Evolutionary conservation across 2,888 invertebrate genomes (phyloP), one percentile per base, ranked within the genome.

Genomic region (Tenthredo notha): DNA sequence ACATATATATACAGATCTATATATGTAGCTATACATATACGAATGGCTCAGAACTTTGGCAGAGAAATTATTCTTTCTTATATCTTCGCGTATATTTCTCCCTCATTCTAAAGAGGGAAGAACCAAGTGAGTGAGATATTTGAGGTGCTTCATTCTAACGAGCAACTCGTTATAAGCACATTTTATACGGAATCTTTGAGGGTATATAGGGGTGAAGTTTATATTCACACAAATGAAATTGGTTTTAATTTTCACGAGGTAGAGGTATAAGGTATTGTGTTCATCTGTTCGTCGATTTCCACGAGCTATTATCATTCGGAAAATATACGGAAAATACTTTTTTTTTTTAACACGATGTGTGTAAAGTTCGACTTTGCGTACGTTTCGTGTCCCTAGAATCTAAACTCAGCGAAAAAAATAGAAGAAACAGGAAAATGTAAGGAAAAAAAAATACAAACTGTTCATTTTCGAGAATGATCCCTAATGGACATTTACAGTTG

Each of bases 131-230:
- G 61, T 70, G n/a, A 70, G 37, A 70, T 70, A 70, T 70, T 70
- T 18, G 70, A n/a, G 70, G 70, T 70, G 70, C 33, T 70, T 70
- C 18, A 15, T 37, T 70, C 7, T 70, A 70, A 70, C 70, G 70
- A 37, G 70, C 18, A n/a, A 70, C 70, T 70, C 70, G 33, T 70
- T 70, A 70, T 70, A 70, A 70, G 37, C 33, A 37, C 70, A 70
- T 70, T 70, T 70, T 70, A 70, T 70, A 33, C 70, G 2, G 33
- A 37, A 70, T 70, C 18, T 70, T 70, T 0, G 12, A 18, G 29
- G 70, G 2, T n/a, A n/a, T n/a, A 33, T 29, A 2, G 70, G 29
- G 29, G 61, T 61, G 61, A 12, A 15, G 47, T 25, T 61, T 61
- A 61, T 61, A 25, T 61, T 61, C 25, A 25, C 25, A 25, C 61